These are phyloP conservation scores for Halcyon badia DNA, from an alignment of 2,797 vertebrate species.

Conservation along the genomic window DNA sequence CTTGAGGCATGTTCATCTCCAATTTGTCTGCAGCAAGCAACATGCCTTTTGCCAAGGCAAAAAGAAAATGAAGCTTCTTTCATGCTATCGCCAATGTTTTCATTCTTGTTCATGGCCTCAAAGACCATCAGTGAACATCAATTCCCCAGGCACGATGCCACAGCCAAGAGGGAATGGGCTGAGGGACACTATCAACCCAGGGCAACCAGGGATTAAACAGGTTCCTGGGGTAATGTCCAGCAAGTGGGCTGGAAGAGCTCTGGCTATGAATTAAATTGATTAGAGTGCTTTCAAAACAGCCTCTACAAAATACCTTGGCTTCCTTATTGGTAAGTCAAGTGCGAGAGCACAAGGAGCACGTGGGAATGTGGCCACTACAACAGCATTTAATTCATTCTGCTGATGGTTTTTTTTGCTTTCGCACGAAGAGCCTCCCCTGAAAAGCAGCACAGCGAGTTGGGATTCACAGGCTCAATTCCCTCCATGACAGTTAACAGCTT, in stretches of 20 bases:
- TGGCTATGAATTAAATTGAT: neutral
- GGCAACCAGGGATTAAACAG: neutral
- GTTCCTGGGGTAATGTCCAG: neutral
- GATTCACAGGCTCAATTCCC: rapidly evolving
- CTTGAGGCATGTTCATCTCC: neutral
- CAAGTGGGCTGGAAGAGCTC: neutral
- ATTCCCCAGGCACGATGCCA: neutral
- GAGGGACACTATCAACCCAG: neutral
- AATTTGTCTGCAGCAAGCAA: neutral
- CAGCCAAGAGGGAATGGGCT: neutral
- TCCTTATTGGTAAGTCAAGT: neutral
- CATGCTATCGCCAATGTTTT: neutral
- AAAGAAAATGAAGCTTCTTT: neutral
- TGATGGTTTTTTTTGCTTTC: neutral
- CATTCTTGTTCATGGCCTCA: neutral
- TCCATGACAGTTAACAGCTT: neutral
- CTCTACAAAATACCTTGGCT: neutral
- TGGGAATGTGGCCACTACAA: neutral
- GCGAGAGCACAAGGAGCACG: neutral
- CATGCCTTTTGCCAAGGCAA: neutral
- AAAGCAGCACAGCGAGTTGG: rapidly evolving
- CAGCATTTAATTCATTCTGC: rapidly evolving
- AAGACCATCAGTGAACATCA: neutral
- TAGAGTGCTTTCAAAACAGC: neutral
- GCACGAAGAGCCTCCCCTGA: neutral